Evolutionary conservation across 2,113 vertebrate species (phyloP).

Genomic region (Osmerus mordax): DNA sequence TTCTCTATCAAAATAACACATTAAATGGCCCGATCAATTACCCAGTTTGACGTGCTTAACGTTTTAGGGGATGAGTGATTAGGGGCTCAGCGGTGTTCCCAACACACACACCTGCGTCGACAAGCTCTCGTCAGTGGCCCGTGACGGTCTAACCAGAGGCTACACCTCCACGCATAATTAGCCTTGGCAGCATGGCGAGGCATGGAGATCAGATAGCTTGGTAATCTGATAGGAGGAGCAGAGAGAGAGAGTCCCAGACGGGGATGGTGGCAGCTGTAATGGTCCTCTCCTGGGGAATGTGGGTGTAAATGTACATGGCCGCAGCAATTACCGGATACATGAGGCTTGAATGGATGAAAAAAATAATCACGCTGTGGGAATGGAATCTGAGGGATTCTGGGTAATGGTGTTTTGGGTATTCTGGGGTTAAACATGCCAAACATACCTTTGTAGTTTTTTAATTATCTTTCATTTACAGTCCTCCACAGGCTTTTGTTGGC

Average conservation of each 20-base stretch:
- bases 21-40: conserved; percentile 60
- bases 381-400: conserved; percentile 3
- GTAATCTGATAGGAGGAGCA: conserved; percentile 47
- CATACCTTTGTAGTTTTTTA: not conserved
- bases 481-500: conserved; percentile 7
- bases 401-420: conserved; percentile 18
- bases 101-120: conserved; percentile 17
- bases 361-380: conserved; percentile 29
- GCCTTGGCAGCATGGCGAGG: conserved; percentile 24
- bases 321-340: conserved; percentile 43
- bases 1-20: conserved; percentile 43
- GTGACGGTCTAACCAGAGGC: conserved; percentile 58
- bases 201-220: conserved; percentile 48
- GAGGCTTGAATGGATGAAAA: conserved; percentile 31
- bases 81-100: conserved; percentile 15
- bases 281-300: not conserved
- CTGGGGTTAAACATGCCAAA: conserved; percentile 29
- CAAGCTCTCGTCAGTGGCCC: conserved; percentile 42
- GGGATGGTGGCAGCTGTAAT: conserved; percentile 17
- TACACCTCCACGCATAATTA: conserved; percentile 56
- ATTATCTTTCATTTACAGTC: conserved; percentile 2
- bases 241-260: conserved; percentile 33
- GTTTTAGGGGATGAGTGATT: conserved; percentile 60
- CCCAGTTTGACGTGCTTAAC: conserved; percentile 50
- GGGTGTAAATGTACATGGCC: conserved; percentile 44